Percentiles rank a stretch among this genome's conserved stretches.
These are phyloP conservation scores for Zoroaster sp. DNA, from an alignment of 53 echinoderm and acorn worm genomes.

Conservation along the genomic window DNA sequence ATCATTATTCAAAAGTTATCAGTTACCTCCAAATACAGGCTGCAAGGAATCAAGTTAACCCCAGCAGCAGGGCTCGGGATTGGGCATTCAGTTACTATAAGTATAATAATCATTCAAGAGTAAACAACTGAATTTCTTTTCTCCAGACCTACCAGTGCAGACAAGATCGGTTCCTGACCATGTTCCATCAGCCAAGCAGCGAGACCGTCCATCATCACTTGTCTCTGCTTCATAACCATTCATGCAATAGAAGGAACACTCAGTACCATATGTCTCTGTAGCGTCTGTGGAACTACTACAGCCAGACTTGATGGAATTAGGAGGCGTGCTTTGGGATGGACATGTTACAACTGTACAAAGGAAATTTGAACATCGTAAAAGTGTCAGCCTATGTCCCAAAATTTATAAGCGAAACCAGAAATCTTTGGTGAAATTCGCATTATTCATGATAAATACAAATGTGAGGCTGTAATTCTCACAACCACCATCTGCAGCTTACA, in stretches of 20 bases:
- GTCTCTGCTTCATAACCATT: slow-evolving; percentile 56
- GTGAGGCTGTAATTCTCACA: too few species aligned
- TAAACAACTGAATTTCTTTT: too few species aligned
- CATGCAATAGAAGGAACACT: slow-evolving; percentile 74
- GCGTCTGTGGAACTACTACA: slow-evolving; percentile 18
- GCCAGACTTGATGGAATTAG: slow-evolving; percentile 53
- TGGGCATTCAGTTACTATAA: slow-evolving; percentile 27
- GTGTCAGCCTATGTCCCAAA: too few species aligned
- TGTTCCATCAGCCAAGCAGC: slow-evolving; percentile 64
- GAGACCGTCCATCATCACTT: slow-evolving; percentile 22
- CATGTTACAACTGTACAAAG: slow-evolving; percentile 59
- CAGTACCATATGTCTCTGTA: slow-evolving; percentile 59
- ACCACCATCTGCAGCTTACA: too few species aligned
- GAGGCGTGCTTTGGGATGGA: slow-evolving; percentile 32
- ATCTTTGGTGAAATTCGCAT: too few species aligned
- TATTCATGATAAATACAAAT: too few species aligned
- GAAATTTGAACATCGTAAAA: background rate
- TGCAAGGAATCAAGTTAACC: too few species aligned
- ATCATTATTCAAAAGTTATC: background rate
- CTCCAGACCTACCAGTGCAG: slow-evolving; percentile 77
- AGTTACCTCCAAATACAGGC: background rate
- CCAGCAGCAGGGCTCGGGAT: background rate
- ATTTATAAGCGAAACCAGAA: too few species aligned
- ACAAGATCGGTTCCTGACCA: slow-evolving; percentile 70
- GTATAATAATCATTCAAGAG: too few species aligned